A percentile compares a stretch with the other conserved stretches of the same genome.
Conservation (phyloP, 2,888 invertebrate genomes). For the Trichogramma evanescens region DNA sequence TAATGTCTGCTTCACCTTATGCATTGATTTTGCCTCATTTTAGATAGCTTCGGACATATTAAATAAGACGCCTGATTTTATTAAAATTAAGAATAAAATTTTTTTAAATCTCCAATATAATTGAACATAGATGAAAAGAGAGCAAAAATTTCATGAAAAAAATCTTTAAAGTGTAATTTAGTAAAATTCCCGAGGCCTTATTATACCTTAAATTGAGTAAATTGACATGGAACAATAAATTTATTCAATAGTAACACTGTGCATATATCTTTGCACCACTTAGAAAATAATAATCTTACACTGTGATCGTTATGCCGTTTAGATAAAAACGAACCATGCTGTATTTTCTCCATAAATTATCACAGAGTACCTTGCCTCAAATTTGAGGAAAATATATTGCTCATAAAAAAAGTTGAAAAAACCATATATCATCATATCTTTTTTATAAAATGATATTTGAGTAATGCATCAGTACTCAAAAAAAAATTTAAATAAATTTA, state of each 20-base stretch:
- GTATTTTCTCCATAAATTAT: constrained; percentile 24
- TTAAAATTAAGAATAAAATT: too few species aligned
- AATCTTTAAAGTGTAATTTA: constrained; percentile 27
- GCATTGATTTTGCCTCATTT: too few species aligned
- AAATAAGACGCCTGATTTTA: too few species aligned
- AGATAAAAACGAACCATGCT: constrained; percentile 23
- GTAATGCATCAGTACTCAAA: constrained; percentile 15
- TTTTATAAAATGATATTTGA: constrained; percentile 15
- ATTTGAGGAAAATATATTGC: constrained; percentile 18
- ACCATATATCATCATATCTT: constrained; percentile 21
- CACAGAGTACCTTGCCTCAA: constrained; percentile 18
- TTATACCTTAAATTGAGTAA: constrained; percentile 39
- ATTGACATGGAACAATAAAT: constrained; percentile 35
- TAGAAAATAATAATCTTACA: constrained; percentile 25
- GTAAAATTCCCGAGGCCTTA: constrained; percentile 44
- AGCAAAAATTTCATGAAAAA: too few species aligned
- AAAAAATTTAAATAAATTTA: constrained; percentile 9
- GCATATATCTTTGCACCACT: constrained; percentile 21
- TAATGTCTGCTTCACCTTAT: too few species aligned
- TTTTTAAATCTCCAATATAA: too few species aligned
- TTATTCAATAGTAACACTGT: constrained; percentile 25
- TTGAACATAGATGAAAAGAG: too few species aligned
- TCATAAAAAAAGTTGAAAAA: constrained; percentile 18
- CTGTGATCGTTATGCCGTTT: constrained; percentile 35
- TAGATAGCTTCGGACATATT: too few species aligned